Conservation (phyloP, 1,140 invertebrate species). For the Caenorhabditis tropicalis region DNA sequence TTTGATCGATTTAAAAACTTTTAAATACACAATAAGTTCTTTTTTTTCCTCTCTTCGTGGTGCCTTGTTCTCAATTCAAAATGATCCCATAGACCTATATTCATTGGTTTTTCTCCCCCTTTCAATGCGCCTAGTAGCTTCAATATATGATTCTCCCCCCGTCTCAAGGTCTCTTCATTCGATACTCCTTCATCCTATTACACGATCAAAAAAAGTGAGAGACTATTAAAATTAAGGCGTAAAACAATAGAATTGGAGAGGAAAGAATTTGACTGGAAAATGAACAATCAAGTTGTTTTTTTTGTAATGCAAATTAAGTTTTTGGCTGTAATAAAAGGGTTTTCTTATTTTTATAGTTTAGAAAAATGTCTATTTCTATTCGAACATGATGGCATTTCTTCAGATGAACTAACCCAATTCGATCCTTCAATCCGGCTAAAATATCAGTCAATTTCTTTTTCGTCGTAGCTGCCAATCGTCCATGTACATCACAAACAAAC, state of each 20-base stretch:
- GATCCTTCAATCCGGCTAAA: constrained; percentile 37
- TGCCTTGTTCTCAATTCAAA: background rate
- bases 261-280: too few relatives aligned
- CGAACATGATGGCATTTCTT: too few relatives aligned
- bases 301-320: background rate
- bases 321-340: background rate
- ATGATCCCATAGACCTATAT: constrained; percentile 44
- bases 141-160: constrained; percentile 26
- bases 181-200: constrained; percentile 11
- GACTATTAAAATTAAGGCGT: constrained; percentile 42
- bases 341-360: too few relatives aligned
- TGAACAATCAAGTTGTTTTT: too few relatives aligned
- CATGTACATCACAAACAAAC: constrained; percentile 52
- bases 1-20: background rate
- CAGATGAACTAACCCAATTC: constrained; percentile 53
- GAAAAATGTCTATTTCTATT: too few relatives aligned
- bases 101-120: background rate
- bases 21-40: background rate
- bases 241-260: background rate
- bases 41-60: background rate
- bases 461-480: constrained; percentile 47
- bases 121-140: background rate
- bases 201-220: constrained; percentile 21
- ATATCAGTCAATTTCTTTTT: constrained; percentile 49
- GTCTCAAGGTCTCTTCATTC: constrained; percentile 21